Evolutionary conservation across 64 coral and sea anemone genomes (phyloP).

Genomic region (Catalaphyllia jardinei): DNA sequence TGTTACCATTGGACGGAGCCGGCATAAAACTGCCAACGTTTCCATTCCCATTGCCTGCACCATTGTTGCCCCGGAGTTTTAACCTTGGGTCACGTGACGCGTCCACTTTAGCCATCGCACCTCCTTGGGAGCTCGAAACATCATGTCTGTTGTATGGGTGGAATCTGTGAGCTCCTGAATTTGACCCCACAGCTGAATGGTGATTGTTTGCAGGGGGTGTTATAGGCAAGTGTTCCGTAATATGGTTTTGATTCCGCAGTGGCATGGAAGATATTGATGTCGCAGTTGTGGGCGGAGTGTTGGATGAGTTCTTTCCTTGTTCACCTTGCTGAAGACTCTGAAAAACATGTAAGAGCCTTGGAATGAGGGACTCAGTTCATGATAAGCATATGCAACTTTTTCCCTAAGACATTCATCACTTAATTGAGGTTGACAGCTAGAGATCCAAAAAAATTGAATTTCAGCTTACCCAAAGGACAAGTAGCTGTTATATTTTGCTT

Average conservation of each 20-base stretch:
- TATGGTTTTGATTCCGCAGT: constrained; percentile 30
- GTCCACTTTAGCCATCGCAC: constrained; percentile 49
- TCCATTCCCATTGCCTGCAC: constrained; percentile 46
- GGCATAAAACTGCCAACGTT: not conserved
- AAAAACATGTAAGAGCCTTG: not conserved
- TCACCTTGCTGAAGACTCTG: constrained; percentile 44
- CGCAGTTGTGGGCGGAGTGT: constrained; percentile 31
- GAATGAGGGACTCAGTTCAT: no score
- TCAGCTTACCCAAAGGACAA: no score
- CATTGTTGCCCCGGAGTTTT: constrained; percentile 55
- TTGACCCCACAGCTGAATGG: not conserved
- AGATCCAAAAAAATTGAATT: no score
- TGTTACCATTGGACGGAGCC: constrained; percentile 38
- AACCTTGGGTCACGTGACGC: constrained; percentile 87
- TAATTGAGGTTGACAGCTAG: no score
- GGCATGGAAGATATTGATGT: constrained; percentile 1
- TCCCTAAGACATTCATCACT: no score
- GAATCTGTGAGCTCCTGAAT: constrained; percentile 66
- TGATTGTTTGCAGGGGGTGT: constrained; percentile 51
- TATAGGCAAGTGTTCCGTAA: constrained; percentile 34
- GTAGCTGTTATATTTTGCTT: no score
- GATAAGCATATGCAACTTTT: no score
- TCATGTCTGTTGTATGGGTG: constrained; percentile 84
- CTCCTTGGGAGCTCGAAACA: not conserved
- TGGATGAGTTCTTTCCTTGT: constrained; percentile 47